Evolutionary conservation across 2,797 vertebrate species (phyloP).

Genomic region (Xenopus petersii): DNA sequence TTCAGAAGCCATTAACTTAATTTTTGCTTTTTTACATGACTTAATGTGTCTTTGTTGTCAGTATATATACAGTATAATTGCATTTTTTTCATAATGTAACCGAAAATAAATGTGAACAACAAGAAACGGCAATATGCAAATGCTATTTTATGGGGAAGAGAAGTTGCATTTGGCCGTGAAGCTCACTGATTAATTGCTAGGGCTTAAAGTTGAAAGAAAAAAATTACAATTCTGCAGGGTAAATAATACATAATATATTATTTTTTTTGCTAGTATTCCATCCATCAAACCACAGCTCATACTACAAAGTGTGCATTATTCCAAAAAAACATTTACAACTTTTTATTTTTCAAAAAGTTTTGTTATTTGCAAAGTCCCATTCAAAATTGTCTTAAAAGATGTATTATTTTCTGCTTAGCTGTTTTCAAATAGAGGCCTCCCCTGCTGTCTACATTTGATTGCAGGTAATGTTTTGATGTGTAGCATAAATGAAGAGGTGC

Average conservation of each 20-base stretch:
- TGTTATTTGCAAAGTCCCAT: too few relatives aligned
- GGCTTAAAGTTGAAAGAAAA: conserved; percentile 3
- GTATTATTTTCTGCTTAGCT: too few relatives aligned
- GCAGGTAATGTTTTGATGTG: too few relatives aligned
- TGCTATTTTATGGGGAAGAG: conserved; percentile 45
- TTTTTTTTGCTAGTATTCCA: not conserved
- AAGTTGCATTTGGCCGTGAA: conserved; percentile 12
- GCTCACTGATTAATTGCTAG: conserved; percentile 42
- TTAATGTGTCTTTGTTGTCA: conserved; percentile 60
- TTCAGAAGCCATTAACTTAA: conserved; percentile 59
- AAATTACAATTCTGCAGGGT: not conserved
- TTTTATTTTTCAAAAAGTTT: too few relatives aligned
- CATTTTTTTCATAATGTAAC: conserved; percentile 48
- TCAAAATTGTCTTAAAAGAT: too few relatives aligned
- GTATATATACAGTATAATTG: conserved; percentile 51
- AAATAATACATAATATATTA: conserved; percentile 22
- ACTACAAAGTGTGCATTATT: not conserved
- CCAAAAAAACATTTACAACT: too few relatives aligned
- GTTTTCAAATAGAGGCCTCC: too few relatives aligned
- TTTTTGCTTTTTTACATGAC: conserved; percentile 53
- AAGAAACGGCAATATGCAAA: conserved; percentile 28
- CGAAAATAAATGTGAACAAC: conserved; percentile 53
- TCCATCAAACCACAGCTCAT: conserved; percentile 30
- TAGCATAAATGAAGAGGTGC: too few relatives aligned
- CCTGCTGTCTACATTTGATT: too few relatives aligned